phyloP scores from a whole-genome alignment of 2,113 vertebrate species.

The Proteles cristata region DNA sequence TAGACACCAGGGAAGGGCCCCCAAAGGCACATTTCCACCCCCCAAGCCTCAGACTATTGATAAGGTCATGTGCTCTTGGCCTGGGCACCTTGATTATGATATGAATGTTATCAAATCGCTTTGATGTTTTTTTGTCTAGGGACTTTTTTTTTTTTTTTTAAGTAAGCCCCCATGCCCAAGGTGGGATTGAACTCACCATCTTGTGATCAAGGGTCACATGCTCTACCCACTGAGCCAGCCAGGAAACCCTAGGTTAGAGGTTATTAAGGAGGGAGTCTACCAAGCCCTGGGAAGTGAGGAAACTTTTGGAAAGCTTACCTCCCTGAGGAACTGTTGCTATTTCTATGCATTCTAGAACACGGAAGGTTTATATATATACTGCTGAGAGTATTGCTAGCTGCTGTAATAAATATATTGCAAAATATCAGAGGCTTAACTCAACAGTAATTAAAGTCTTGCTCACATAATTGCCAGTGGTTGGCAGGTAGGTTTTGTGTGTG shows the following conservation, averaged over 20 bases:
- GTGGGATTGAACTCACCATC: too few species aligned
- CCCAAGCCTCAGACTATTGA: background rate
- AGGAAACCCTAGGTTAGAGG: too few species aligned
- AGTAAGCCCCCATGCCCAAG: too few species aligned
- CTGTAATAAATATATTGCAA: background rate
- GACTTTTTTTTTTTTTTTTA: background rate
- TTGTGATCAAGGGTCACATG: too few species aligned
- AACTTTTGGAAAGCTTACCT: background rate
- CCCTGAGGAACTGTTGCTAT: background rate
- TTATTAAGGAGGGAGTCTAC: background rate
- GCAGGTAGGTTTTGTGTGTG: background rate
- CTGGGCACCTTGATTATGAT: background rate
- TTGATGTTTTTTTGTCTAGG: background rate
- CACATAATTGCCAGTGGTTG: background rate
- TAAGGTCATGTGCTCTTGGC: background rate
- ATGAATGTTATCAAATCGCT: background rate
- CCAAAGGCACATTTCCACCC: fast-evolving
- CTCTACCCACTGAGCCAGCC: too few species aligned
- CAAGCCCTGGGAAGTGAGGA: background rate
- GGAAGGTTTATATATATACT: too few species aligned
- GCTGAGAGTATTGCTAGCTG: background rate
- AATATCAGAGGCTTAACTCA: background rate
- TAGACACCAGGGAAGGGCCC: background rate
- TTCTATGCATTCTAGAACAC: background rate
- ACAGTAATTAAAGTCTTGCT: background rate